Conservation (phyloP, 2,113 vertebrate genomes). For the Ondatra zibethicus region DNA sequence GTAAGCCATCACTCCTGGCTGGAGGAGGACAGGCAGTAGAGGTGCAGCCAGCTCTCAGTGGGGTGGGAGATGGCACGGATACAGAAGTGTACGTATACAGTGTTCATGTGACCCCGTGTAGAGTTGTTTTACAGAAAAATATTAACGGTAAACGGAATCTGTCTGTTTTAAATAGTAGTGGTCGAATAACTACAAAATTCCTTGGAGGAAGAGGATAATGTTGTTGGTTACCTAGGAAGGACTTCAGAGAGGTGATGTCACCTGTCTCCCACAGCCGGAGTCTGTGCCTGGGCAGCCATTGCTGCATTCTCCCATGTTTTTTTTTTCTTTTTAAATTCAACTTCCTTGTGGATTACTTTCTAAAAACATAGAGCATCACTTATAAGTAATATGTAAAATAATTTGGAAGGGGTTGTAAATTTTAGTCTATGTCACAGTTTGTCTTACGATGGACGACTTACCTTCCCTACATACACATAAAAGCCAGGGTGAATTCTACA, state of each 20-base stretch:
- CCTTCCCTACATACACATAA: neutral
- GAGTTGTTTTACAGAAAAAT: neutral
- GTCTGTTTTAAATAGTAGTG: neutral
- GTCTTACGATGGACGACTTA: neutral
- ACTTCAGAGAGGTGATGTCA: neutral
- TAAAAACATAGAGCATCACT: neutral
- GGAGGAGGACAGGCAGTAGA: neutral
- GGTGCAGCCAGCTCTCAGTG: neutral
- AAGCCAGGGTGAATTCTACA: neutral
- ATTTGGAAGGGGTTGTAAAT: neutral
- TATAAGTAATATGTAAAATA: neutral
- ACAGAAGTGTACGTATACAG: neutral
- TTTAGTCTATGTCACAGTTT: slow-evolving; percentile 4
- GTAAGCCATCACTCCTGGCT: neutral
- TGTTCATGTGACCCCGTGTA: neutral
- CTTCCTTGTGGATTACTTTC: neutral
- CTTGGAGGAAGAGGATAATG: neutral
- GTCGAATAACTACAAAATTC: neutral
- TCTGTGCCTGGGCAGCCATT: neutral
- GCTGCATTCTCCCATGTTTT: neutral
- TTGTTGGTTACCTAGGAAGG: neutral
- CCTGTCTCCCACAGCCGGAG: neutral
- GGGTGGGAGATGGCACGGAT: neutral
- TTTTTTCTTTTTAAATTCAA: neutral
- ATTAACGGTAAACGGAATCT: neutral